Percentiles rank a stretch among this genome's conserved stretches.
phyloP scores from a whole-genome alignment of 1,140 invertebrate genomes.

The Chrysopa pallens region DNA sequence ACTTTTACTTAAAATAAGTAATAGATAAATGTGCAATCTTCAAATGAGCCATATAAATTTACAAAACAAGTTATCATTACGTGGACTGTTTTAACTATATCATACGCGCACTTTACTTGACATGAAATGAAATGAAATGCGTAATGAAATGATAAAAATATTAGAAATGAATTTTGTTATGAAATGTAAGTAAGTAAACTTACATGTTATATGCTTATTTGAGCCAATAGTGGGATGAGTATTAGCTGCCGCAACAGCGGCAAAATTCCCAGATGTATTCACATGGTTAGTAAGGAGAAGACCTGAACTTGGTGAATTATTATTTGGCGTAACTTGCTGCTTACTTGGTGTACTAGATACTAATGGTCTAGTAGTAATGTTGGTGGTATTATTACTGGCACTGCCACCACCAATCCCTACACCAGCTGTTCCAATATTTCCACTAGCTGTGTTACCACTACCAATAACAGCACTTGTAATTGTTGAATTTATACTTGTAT shows the following conservation, averaged over 20 bases:
- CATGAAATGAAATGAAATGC: constrained; percentile 1
- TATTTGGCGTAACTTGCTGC: constrained; percentile 26
- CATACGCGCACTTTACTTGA: too few relatives aligned
- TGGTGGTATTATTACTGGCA: constrained; percentile 8
- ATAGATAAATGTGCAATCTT: too few relatives aligned
- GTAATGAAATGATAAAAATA: background rate
- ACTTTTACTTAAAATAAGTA: too few relatives aligned
- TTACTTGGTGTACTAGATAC: constrained; percentile 36
- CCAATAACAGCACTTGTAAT: constrained; percentile 2
- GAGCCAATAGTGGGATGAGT: constrained; percentile 27
- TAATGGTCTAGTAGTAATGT: constrained; percentile 28
- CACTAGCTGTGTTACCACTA: too few relatives aligned
- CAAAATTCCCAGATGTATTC: constrained; percentile 36
- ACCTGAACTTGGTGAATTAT: constrained; percentile 37
- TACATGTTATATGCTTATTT: constrained; percentile 28
- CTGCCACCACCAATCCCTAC: too few relatives aligned
- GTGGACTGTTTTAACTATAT: too few relatives aligned
- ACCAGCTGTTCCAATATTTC: too few relatives aligned
- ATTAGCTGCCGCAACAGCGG: constrained; percentile 37
- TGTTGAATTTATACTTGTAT: constrained; percentile 23
- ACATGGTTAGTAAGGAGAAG: constrained; percentile 29
- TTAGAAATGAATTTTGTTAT: background rate
- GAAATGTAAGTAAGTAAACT: constrained; percentile 8
- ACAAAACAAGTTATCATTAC: too few relatives aligned
- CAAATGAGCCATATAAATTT: too few relatives aligned